These are phyloP conservation scores for Rhinogobio ventralis DNA, from an alignment of 2,797 vertebrate genomes.

Conservation along the genomic window DNA sequence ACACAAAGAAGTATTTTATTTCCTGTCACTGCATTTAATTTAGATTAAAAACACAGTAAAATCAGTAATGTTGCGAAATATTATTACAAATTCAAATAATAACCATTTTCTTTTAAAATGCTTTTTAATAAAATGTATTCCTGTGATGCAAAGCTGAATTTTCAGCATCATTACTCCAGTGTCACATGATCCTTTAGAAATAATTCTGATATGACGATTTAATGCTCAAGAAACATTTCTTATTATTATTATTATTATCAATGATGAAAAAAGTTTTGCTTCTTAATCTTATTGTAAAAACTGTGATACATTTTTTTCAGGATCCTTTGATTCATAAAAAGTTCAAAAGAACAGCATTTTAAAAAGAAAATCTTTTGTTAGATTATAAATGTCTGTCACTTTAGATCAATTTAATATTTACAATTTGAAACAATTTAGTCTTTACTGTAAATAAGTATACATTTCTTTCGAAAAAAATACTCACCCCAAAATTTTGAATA, in stretches of 20 bases:
- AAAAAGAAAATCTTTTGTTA: too few species aligned
- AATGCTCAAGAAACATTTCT: background rate
- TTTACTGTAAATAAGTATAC: too few species aligned
- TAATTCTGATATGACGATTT: background rate
- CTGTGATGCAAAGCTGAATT: background rate
- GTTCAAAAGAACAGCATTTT: background rate
- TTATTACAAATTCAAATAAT: background rate
- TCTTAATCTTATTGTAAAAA: too few species aligned
- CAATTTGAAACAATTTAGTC: too few species aligned
- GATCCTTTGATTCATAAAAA: background rate
- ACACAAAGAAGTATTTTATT: background rate
- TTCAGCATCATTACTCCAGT: background rate
- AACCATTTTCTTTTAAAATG: background rate
- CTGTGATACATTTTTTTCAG: too few species aligned
- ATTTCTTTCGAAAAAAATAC: too few species aligned
- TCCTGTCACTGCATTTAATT: background rate
- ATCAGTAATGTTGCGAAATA: background rate
- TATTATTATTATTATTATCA: too few species aligned
- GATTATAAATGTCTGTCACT: too few species aligned
- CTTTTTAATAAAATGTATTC: background rate
- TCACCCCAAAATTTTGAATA: too few species aligned
- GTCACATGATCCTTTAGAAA: background rate
- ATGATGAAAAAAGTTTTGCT: too few species aligned
- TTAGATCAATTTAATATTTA: too few species aligned
- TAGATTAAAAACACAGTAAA: background rate